phyloP scores from a whole-genome alignment of 2,113 vertebrate species.

The Perccottus glenii region DNA sequence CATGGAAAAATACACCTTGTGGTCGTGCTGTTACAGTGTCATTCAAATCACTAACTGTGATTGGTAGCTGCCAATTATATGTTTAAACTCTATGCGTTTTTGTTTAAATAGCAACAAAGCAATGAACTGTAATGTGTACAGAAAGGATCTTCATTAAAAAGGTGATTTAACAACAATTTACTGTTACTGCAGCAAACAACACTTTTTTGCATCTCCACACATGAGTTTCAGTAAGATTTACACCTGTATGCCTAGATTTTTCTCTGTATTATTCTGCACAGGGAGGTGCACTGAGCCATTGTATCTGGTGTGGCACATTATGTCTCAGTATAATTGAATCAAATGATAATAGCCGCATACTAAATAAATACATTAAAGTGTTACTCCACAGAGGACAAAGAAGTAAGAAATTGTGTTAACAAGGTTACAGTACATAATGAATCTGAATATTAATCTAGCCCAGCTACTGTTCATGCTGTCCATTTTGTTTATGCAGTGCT shows the following conservation, averaged over 20 bases:
- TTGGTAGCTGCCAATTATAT: too few relatives aligned
- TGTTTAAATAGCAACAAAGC: too few relatives aligned
- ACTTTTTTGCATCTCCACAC: too few relatives aligned
- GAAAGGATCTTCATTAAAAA: too few relatives aligned
- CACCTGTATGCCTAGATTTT: too few relatives aligned
- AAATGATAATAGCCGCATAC: conserved; percentile 23
- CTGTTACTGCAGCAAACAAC: too few relatives aligned
- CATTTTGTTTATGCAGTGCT: background rate
- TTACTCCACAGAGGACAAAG: conserved; percentile 11
- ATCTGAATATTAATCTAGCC: conserved; percentile 46
- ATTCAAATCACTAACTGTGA: too few relatives aligned
- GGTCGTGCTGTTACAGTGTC: too few relatives aligned
- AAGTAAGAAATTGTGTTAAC: conserved; percentile 32
- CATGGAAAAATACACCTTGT: conserved; percentile 12
- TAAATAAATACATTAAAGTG: conserved; percentile 15
- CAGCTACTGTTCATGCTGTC: conserved; percentile 21
- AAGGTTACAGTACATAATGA: conserved; percentile 49
- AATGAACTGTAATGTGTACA: too few relatives aligned
- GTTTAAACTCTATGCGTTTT: too few relatives aligned
- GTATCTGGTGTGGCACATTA: background rate
- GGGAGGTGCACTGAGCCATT: background rate
- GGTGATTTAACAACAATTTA: too few relatives aligned
- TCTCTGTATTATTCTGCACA: background rate
- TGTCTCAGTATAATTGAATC: background rate
- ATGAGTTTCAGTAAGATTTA: too few relatives aligned